A percentile compares a stretch with the other conserved stretches of the same genome.
Conservation (phyloP, 2,888 invertebrate genomes). For the Volucella inanis region DNA sequence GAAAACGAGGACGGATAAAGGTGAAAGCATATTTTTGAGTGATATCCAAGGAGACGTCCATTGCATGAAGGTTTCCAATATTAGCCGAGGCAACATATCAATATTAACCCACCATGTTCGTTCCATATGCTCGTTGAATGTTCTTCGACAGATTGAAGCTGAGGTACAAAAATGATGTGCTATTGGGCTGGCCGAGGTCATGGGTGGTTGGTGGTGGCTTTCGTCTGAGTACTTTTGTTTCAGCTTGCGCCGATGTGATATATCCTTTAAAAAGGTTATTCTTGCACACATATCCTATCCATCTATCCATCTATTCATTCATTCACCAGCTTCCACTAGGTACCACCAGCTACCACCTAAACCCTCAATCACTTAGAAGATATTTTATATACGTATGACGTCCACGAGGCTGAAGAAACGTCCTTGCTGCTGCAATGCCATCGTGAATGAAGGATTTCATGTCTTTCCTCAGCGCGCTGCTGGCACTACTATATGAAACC, state of each 20-base stretch:
- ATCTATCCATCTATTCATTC: slow-evolving; percentile 54
- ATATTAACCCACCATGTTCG: slow-evolving; percentile 34
- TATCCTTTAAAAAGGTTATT: slow-evolving; percentile 63
- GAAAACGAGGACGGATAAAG: slow-evolving; percentile 6
- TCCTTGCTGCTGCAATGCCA: slow-evolving; percentile 59
- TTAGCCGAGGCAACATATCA: slow-evolving; percentile 72
- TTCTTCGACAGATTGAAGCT: slow-evolving; percentile 68
- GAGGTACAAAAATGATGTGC: slow-evolving; percentile 33
- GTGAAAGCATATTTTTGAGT: slow-evolving; percentile 72
- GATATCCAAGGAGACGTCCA: slow-evolving; percentile 76
- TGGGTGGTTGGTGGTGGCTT: slow-evolving; percentile 40
- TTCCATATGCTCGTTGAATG: slow-evolving; percentile 29
- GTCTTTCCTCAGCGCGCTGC: slow-evolving; percentile 63
- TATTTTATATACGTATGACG: slow-evolving; percentile 70
- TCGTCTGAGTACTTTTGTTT: slow-evolving; percentile 51
- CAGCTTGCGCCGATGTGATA: slow-evolving; percentile 40
- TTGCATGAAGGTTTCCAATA: slow-evolving; percentile 71
- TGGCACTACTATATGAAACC: neutral
- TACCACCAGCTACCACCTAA: too few species aligned
- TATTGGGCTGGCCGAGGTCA: slow-evolving; percentile 48
- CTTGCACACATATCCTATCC: slow-evolving; percentile 55
- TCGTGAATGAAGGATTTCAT: slow-evolving; percentile 72
- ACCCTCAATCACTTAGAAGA: slow-evolving; percentile 53
- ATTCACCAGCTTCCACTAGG: slow-evolving; percentile 2
- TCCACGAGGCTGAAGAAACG: slow-evolving; percentile 58